Base-by-base conservation (phyloP, 2,113 vertebrate species). In the Cardinalis cardinalis region DNA sequence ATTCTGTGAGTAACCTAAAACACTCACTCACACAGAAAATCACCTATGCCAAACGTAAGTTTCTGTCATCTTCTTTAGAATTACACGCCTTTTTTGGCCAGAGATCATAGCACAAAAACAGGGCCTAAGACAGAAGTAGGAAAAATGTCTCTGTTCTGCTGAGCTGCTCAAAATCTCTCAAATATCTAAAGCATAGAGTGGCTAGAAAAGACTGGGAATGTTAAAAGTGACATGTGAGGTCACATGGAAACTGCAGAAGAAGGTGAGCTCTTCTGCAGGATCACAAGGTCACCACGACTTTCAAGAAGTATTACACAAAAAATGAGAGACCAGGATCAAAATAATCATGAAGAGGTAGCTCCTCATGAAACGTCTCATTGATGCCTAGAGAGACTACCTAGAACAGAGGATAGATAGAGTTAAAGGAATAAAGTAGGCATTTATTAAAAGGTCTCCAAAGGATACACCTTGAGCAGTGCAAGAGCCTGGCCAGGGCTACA, bases 211-310 rank as follows among this genome's bases (percentile, higher is more conserved):
- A 51, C 9, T 61, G 15, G 9, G 19, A 60, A 43, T 72, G 16
- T 51, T 49, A 28, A 23, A 36, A 31, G 2, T 60, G 23, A 15
- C 1, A 2, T 2, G 0, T 34, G 18, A 77, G 14, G 8, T 64
- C 21, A 53, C 24, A 14, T n/a, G 26, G 48, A 58, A 82, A 16
- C 14, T 65, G 8, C 3, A 32, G 9, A 51, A 49, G 49, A 63
- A 77, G 53, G 12, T 25, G 44, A 74, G 6, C 10, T 40, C 20
- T 55, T 19, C 34, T 69, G 26, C 16, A 51, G 8, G 28, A 64
- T 25, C 21, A 49, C 15, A 7, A 63, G 8, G 19, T 56, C 59
- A 34, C 31, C 24, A 15, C 1, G 2, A 43, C 4, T 89, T 43
- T 26, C 12, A 66, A 74, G 23, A 49, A 56, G 6, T 20, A 40